Percentiles rank a stretch among this genome's conserved stretches.
These are phyloP conservation scores for Portevinia maculata DNA, from an alignment of 2,888 invertebrate genomes.

Conservation along the genomic window DNA sequence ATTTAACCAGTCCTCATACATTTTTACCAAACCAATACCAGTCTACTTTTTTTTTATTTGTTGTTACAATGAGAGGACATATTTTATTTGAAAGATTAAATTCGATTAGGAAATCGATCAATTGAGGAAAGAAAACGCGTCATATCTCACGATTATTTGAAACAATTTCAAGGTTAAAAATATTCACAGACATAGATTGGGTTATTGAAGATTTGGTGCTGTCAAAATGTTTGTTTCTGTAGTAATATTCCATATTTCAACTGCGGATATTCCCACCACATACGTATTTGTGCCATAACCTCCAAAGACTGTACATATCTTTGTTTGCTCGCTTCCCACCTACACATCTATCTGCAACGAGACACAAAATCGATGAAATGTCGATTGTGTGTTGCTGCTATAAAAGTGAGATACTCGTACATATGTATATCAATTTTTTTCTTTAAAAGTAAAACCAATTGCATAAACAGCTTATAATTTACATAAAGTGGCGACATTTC, in stretches of 20 bases:
- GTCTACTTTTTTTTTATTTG: neutral
- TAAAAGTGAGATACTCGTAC: neutral
- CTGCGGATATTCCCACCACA: constrained; percentile 26
- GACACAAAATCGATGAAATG: constrained; percentile 26
- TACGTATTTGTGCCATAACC: constrained; percentile 40
- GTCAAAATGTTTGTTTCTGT: constrained; percentile 38
- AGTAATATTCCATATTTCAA: constrained; percentile 25
- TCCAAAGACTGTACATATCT: no score
- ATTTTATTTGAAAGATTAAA: constrained; percentile 21
- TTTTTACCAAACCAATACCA: constrained; percentile 12
- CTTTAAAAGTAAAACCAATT: constrained; percentile 12
- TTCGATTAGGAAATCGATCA: constrained; percentile 58
- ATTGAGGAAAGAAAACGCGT: constrained; percentile 46
- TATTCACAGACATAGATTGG: constrained; percentile 51
- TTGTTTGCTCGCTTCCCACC: neutral
- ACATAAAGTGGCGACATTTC: constrained; percentile 27
- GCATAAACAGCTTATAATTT: constrained; percentile 34
- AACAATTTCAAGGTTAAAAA: constrained; percentile 58
- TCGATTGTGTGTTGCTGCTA: neutral
- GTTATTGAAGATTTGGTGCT: constrained; percentile 17
- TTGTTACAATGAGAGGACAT: neutral
- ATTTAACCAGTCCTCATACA: constrained; percentile 4
- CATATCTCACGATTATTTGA: constrained; percentile 32
- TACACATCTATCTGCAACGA: neutral
- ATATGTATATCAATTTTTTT: neutral